Conservation (phyloP, 2,113 vertebrate species). For the Oplegnathus fasciatus region DNA sequence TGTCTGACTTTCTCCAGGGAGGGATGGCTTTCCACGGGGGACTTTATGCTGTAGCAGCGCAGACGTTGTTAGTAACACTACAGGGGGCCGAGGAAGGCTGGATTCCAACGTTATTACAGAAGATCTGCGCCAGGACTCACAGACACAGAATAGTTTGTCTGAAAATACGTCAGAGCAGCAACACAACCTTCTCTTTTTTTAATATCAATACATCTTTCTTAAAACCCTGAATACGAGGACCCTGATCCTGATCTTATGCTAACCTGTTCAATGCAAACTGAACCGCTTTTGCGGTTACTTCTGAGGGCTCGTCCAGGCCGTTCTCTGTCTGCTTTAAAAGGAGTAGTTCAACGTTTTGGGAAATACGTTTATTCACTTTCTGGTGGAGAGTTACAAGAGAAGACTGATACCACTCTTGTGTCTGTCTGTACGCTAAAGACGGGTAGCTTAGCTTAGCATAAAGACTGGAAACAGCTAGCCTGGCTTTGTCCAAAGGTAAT, state of each 20-base stretch:
- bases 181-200: neutral
- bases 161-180: conserved; percentile 9
- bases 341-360: neutral
- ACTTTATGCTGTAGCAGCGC: neutral
- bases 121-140: conserved; percentile 12
- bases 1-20: conserved; percentile 23
- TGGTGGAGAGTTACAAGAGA: no score
- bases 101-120: neutral
- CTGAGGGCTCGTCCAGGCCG: neutral
- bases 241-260: neutral
- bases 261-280: neutral
- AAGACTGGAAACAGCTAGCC: neutral
- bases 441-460: conserved; percentile 1
- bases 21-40: conserved; percentile 16
- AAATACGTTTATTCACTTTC: neutral
- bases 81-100: neutral
- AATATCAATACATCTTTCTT: conserved; percentile 1
- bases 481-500: neutral
- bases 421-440: neutral
- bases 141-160: neutral
- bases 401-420: neutral
- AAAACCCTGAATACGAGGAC: conserved; percentile 24
- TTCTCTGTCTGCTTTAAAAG: neutral
- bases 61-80: neutral
- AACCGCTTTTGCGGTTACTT: neutral